Evolutionary conservation across 1,140 invertebrate genomes (phyloP).

Genomic region (Tetraneura akinire): DNA sequence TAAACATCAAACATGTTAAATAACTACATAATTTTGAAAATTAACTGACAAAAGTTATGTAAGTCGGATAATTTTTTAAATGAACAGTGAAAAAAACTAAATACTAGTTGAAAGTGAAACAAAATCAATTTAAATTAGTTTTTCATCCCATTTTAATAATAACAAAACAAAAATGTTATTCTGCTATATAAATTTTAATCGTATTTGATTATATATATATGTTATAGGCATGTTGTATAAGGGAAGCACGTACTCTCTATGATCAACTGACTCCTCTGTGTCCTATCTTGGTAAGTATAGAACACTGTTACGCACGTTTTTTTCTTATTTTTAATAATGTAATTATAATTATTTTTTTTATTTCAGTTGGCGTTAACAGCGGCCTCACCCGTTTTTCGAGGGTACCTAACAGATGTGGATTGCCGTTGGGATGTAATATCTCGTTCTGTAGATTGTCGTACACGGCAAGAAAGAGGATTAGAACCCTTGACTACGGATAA

Average conservation of each 20-base stretch:
- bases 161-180: too few species aligned
- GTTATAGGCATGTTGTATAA: constrained; percentile 90
- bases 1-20: too few species aligned
- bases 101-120: too few species aligned
- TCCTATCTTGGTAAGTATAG: constrained; percentile 83
- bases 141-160: too few species aligned
- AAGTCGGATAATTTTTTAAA: too few species aligned
- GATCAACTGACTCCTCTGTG: constrained; percentile 96
- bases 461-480: constrained; percentile 87
- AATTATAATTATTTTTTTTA: neutral
- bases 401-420: constrained; percentile 91
- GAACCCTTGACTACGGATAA: constrained; percentile 73
- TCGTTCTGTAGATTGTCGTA: constrained; percentile 89
- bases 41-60: too few species aligned
- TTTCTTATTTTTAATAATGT: constrained; percentile 12
- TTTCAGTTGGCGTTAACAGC: constrained; percentile 89
- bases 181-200: too few species aligned
- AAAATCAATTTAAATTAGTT: too few species aligned
- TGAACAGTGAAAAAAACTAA: too few species aligned
- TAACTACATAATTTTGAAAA: too few species aligned
- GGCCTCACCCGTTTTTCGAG: constrained; percentile 91
- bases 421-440: constrained; percentile 97
- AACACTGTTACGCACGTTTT: neutral
- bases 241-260: constrained; percentile 92
- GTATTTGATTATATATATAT: neutral